Conservation (phyloP, 2,113 vertebrate genomes). For the Cepphus grylle region DNA sequence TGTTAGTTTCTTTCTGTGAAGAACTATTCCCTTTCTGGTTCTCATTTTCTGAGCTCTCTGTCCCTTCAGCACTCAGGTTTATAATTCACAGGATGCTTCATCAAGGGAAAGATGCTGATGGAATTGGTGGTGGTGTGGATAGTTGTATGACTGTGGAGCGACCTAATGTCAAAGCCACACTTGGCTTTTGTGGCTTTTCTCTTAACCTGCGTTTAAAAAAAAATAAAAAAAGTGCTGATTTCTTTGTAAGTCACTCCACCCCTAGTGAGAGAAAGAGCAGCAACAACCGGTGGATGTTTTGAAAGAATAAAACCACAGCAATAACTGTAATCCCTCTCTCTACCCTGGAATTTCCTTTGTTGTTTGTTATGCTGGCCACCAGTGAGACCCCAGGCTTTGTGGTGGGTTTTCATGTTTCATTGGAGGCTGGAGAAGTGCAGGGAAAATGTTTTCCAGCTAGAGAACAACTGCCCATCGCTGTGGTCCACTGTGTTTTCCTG, state of each 20-base stretch:
- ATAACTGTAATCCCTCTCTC: neutral
- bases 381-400: neutral
- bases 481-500: neutral
- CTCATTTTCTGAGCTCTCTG: neutral
- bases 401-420: neutral
- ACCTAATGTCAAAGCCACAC: rapidly evolving
- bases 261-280: neutral
- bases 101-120: neutral
- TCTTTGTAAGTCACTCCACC: neutral
- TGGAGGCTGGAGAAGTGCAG: neutral
- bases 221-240: neutral
- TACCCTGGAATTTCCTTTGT: neutral
- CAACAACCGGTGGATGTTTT: neutral
- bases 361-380: neutral
- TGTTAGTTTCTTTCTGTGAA: neutral
- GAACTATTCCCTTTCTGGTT: neutral
- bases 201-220: neutral
- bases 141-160: neutral
- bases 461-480: neutral
- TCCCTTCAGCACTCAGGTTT: neutral
- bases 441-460: neutral
- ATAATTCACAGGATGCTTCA: neutral
- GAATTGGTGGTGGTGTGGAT: neutral
- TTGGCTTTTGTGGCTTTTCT: neutral
- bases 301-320: neutral